Percentiles rank a stretch among this genome's conserved stretches.
These are phyloP conservation scores for Tipula vernalis DNA, from an alignment of 2,888 invertebrate genomes.

Conservation along the genomic window DNA sequence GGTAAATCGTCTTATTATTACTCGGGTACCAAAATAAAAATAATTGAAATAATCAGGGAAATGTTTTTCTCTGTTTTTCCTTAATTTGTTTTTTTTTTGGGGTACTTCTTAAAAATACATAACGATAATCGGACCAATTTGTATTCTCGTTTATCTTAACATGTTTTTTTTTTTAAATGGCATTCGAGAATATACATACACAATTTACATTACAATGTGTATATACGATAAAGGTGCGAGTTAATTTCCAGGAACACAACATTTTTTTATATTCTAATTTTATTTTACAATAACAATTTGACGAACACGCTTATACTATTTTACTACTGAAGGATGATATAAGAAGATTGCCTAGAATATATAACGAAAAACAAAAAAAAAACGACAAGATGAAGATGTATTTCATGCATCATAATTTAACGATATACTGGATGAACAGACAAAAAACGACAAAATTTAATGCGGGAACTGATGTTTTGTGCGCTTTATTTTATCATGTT, in stretches of 20 bases:
- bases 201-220: no score
- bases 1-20: constrained; percentile 4
- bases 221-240: background rate
- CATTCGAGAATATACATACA: background rate
- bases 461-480: background rate
- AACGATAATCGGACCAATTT: background rate
- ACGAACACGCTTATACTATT: background rate
- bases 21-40: background rate
- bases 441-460: background rate
- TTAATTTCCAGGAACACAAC: background rate
- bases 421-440: background rate
- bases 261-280: background rate
- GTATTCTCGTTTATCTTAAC: background rate
- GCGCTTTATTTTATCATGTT: background rate
- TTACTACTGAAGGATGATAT: background rate
- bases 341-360: background rate
- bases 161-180: background rate
- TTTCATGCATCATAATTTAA: background rate
- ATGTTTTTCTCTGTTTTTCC: background rate
- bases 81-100: background rate
- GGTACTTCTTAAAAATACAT: background rate
- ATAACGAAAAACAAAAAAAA: background rate
- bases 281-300: background rate
- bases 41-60: background rate
- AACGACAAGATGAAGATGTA: background rate